A percentile compares a stretch with the other conserved stretches of the same genome.
Conservation (phyloP, 2,888 invertebrate species). For the Cylindroiulus punctatus region DNA sequence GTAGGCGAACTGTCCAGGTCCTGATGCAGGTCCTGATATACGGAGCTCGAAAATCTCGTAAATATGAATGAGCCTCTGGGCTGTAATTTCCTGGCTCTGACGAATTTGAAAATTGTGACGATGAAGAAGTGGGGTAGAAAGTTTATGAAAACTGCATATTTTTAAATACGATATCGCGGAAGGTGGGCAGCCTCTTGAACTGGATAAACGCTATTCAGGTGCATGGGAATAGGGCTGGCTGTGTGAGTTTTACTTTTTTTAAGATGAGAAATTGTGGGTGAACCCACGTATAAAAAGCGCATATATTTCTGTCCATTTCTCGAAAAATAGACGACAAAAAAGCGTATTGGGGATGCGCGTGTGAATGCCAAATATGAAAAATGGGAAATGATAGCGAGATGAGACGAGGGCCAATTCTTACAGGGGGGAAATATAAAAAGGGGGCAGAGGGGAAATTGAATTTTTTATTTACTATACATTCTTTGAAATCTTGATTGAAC, state of each 20-base stretch:
- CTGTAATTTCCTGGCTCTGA: constrained; percentile 15
- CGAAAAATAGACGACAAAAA: constrained; percentile 13
- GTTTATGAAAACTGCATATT: not conserved
- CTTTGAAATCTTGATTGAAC: constrained; percentile 37
- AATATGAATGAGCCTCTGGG: not conserved
- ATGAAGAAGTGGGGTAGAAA: not conserved
- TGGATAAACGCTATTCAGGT: constrained; percentile 13
- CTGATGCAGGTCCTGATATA: not conserved
- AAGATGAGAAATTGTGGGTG: not conserved
- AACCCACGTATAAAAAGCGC: not conserved
- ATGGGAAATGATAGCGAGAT: constrained; percentile 31
- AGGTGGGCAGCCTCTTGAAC: constrained; percentile 28
- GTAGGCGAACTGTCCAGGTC: not conserved
- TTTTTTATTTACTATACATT: constrained; percentile 42
- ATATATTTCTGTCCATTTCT: constrained; percentile 21
- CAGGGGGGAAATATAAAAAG: not conserved
- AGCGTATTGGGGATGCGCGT: not conserved
- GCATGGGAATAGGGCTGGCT: not conserved
- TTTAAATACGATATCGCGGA: not conserved
- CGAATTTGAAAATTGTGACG: constrained; percentile 21
- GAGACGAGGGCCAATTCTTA: constrained; percentile 28
- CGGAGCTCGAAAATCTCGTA: not conserved
- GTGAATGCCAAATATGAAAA: constrained; percentile 34
- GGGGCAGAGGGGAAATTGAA: constrained; percentile 29
- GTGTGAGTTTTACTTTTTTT: not conserved